Evolutionary conservation across 2,888 invertebrate species (phyloP), one percentile per base, ranked within the genome.

Genomic region (Ophion costatus): DNA sequence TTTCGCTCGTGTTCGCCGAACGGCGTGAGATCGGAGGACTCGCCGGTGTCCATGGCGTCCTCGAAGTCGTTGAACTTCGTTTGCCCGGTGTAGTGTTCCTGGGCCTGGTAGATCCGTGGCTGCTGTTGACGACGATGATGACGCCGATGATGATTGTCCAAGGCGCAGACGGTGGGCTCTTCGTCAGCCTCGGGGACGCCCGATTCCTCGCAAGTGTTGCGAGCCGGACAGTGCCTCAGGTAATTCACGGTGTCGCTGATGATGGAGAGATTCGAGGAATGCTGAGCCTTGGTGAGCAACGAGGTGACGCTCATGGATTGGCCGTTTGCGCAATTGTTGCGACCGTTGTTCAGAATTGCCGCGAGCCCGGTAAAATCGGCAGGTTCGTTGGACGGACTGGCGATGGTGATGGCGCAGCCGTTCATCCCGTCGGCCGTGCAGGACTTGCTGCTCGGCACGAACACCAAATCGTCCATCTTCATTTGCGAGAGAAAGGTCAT

Each of bases 381-480:
- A 14, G 45, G 88, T 14, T 86, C 85, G 29, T 79, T 83, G 10
- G 1, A 38, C 11, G 82, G 84, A 51, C 81, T 84, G n/a, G 59
- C 73, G 2, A 80, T 78, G 1, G 77, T 51, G 20, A 82, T 85
- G 10, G 82, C 67, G 14, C 80, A 85, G 14, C 77, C 77, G n/a
- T 74, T 20, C 11, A 70, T 56, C 11, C 22, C 57, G 11, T 84
- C 84, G 24, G 38, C 38, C 38, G 38, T 7, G 38, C 38, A 38
- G 38, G 84, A 59, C 0, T 74, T 67, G 69, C 80, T 83, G 29
- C 61, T 69, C 6, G 90, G 87, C 11, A 89, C 90, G 14, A 93
- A 88, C 38, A 92, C 89, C 63, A 92, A 85, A 77, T 93, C 92
- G 80, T 93, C 92, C 80, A 93, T 90, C 87, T 93, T 93, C 57